These are phyloP conservation scores for Peromyscus eremicus DNA, from an alignment of 2,797 vertebrate genomes.

Conservation along the genomic window DNA sequence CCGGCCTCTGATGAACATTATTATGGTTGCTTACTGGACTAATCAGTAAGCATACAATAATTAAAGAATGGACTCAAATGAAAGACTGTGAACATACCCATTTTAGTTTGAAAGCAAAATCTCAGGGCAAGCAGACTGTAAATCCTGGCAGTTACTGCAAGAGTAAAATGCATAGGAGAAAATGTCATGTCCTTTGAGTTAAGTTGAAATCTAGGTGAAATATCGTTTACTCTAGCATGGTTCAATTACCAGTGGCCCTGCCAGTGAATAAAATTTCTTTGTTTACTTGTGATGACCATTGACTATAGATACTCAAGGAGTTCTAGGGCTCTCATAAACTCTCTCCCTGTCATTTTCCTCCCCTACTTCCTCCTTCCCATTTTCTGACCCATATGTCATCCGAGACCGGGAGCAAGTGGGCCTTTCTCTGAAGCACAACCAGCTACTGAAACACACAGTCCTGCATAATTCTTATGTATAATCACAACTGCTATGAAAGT, in stretches of 20 bases:
- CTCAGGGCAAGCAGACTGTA: background rate
- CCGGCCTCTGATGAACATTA: background rate
- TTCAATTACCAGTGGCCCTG: background rate
- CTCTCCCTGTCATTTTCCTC: background rate
- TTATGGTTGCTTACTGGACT: background rate
- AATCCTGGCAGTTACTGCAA: background rate
- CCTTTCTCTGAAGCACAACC: background rate
- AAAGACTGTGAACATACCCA: background rate
- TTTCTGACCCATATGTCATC: background rate
- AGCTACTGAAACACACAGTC: background rate
- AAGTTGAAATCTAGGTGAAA: background rate
- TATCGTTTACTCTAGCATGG: background rate
- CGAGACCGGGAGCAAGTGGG: accelerated
- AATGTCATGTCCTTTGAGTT: background rate
- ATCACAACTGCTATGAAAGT: background rate
- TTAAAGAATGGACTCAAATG: background rate
- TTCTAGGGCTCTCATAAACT: background rate
- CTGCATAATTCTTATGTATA: too few species aligned
- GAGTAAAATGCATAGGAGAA: background rate
- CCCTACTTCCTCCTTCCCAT: background rate
- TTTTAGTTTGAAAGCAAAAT: background rate
- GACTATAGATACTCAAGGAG: background rate
- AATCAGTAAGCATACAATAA: too few species aligned
- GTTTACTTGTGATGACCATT: background rate
- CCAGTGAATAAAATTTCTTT: background rate